Evolutionary conservation across 2,888 invertebrate genomes (phyloP).

Genomic region (Aquatica leii): DNA sequence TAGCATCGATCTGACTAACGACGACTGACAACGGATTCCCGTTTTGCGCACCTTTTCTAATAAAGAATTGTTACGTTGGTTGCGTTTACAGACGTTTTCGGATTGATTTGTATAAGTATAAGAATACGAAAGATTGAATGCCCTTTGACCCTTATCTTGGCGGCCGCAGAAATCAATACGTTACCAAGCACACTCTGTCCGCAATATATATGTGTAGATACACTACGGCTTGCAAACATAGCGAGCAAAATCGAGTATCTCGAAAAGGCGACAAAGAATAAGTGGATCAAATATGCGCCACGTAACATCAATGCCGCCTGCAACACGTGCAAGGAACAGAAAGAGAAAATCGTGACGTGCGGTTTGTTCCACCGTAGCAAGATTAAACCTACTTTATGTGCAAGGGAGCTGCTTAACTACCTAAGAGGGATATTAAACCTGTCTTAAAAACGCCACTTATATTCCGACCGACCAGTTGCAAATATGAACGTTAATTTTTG

Average conservation of each 20-base stretch:
- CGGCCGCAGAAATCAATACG: conserved; percentile 60
- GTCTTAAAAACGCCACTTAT: conserved; percentile 32
- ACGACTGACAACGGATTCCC: conserved; percentile 37
- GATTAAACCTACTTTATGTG: conserved; percentile 34
- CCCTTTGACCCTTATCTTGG: conserved; percentile 60
- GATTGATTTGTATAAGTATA: conserved; percentile 15
- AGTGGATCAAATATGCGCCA: conserved; percentile 40
- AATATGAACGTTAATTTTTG: conserved; percentile 12
- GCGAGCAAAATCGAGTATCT: conserved; percentile 39
- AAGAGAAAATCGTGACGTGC: conserved; percentile 25
- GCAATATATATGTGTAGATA: conserved; percentile 48
- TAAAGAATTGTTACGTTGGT: conserved; percentile 16
- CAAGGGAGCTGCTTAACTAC: conserved; percentile 33
- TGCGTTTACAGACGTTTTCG: conserved; percentile 1
- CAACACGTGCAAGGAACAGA: conserved; percentile 30
- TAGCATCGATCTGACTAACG: conserved; percentile 44
- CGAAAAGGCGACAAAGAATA: conserved; percentile 40
- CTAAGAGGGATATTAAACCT: conserved; percentile 33
- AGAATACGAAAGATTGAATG: conserved; percentile 47
- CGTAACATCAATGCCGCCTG: conserved; percentile 33
- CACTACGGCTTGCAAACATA: conserved; percentile 49
- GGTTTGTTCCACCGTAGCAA: conserved; percentile 11
- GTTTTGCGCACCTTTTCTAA: conserved; percentile 37
- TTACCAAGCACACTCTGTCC: conserved; percentile 52
- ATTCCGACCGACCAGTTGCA: conserved; percentile 23